Conservation (phyloP, 2,888 invertebrate genomes). For the Epinotia nisella region DNA sequence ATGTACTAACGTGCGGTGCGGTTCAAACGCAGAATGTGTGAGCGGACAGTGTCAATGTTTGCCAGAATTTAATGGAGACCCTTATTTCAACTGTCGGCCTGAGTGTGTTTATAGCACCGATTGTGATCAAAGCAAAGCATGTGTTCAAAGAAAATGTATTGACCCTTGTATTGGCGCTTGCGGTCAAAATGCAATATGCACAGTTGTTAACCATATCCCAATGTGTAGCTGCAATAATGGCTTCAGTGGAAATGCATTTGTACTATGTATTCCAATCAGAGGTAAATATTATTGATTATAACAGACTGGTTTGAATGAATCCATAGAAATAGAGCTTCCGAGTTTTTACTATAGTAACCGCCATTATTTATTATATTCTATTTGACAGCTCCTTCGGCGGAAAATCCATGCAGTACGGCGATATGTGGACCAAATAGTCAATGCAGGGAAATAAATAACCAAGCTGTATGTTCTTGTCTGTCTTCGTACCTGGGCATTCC, state of each 20-base stretch:
- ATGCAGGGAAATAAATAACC: constrained; percentile 86
- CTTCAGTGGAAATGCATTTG: constrained; percentile 85
- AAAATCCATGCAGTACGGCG: constrained; percentile 87
- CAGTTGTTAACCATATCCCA: constrained; percentile 87
- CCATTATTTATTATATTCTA: background rate
- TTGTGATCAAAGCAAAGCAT: constrained; percentile 88
- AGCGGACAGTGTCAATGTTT: constrained; percentile 89
- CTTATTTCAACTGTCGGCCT: constrained; percentile 89
- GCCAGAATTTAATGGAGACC: constrained; percentile 89
- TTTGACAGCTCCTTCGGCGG: constrained; percentile 60
- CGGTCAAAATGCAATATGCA: constrained; percentile 86
- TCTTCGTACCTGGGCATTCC: constrained; percentile 89
- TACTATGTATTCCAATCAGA: constrained; percentile 80
- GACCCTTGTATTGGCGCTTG: constrained; percentile 91
- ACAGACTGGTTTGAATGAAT: background rate
- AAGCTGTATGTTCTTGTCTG: constrained; percentile 90
- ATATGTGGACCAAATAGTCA: constrained; percentile 90
- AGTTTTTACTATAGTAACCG: background rate
- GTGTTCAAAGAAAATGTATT: constrained; percentile 89
- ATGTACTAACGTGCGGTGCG: constrained; percentile 89
- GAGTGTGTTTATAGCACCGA: constrained; percentile 92
- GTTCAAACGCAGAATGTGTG: constrained; percentile 86
- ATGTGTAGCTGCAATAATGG: constrained; percentile 88
- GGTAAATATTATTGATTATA: constrained; percentile 67
- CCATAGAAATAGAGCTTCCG: background rate